Percentiles rank a stretch among this genome's conserved stretches.
phyloP scores from a whole-genome alignment of 2,888 invertebrate species.

The Cephus nigrinus region DNA sequence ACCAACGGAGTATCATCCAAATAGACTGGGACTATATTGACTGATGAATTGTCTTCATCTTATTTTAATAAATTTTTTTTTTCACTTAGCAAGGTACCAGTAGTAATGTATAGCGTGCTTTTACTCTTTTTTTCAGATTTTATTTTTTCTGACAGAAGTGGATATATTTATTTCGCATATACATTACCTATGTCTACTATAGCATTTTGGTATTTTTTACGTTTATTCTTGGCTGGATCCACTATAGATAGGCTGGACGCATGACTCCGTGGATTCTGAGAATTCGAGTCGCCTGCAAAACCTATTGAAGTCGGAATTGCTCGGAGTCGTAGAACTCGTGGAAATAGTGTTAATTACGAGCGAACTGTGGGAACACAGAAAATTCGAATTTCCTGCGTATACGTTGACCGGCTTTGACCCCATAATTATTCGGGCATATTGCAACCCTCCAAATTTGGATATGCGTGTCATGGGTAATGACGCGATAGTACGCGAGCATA shows the following conservation, averaged over 20 bases:
- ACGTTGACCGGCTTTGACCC: neutral
- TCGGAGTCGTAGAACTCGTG: neutral
- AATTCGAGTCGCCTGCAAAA: neutral
- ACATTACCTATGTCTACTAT: too few species aligned
- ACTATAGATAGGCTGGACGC: neutral
- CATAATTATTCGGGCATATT: neutral
- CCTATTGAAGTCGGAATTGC: neutral
- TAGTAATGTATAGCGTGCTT: too few species aligned
- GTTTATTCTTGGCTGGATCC: neutral
- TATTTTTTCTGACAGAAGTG: too few species aligned
- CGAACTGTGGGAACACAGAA: neutral
- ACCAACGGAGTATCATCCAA: neutral
- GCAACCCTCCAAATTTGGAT: slow-evolving; percentile 18
- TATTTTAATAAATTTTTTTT: neutral
- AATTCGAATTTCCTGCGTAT: neutral
- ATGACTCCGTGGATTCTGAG: neutral
- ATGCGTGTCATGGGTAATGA: slow-evolving; percentile 30
- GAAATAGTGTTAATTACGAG: neutral
- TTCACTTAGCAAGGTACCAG: neutral
- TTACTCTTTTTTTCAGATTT: too few species aligned
- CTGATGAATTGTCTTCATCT: neutral
- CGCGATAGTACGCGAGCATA: slow-evolving; percentile 31
- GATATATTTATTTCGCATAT: too few species aligned
- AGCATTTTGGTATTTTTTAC: too few species aligned
- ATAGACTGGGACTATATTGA: neutral